phyloP scores from a whole-genome alignment of 2,888 invertebrate genomes.

The Parnassius glacialis region DNA sequence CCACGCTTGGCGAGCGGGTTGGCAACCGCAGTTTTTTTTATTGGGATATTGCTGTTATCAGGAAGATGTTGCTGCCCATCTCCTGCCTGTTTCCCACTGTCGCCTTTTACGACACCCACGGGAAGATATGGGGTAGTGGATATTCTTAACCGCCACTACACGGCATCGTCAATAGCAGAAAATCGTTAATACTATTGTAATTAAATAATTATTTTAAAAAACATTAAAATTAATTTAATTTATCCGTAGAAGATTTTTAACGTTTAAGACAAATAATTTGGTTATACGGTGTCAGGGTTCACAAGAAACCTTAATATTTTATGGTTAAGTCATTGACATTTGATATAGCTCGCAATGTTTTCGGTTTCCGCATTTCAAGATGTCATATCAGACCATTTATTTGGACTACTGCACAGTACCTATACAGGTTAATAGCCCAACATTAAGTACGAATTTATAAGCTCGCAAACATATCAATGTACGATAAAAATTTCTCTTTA shows the following conservation, averaged over 20 bases:
- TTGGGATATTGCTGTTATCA: too few relatives aligned
- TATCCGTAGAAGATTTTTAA: not conserved
- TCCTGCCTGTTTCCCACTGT: too few relatives aligned
- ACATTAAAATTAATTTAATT: too few relatives aligned
- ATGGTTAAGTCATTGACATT: conserved; percentile 40
- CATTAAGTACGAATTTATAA: not conserved
- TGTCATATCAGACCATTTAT: not conserved
- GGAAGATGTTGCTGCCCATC: too few relatives aligned
- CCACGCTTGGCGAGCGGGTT: too few relatives aligned
- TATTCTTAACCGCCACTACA: too few relatives aligned
- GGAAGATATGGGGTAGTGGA: too few relatives aligned
- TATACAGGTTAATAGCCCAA: not conserved
- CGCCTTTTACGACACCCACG: too few relatives aligned
- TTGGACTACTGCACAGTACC: not conserved
- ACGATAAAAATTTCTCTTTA: not conserved
- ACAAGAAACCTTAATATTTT: conserved; percentile 27
- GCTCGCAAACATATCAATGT: not conserved
- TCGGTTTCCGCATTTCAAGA: conserved; percentile 13
- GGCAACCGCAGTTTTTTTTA: too few relatives aligned
- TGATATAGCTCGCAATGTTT: conserved; percentile 30
- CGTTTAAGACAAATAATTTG: not conserved
- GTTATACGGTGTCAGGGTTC: conserved; percentile 32
- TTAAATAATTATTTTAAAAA: too few relatives aligned
- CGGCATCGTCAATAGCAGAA: too few relatives aligned
- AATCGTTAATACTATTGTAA: too few relatives aligned